Conservation (phyloP, 2,888 invertebrate genomes). For the Halictus ligatus region DNA sequence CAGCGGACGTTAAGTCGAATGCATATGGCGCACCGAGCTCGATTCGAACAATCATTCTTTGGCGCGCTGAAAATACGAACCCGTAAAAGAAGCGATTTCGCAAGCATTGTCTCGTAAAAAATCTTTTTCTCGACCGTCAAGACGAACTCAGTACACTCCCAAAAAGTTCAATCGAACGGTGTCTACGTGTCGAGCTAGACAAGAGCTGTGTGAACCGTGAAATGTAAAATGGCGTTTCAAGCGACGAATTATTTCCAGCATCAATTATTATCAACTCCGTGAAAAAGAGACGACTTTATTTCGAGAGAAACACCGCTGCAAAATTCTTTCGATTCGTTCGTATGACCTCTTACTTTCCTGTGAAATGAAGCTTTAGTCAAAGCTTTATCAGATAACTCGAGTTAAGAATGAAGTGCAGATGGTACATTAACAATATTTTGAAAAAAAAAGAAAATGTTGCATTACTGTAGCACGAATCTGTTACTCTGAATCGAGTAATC, state of each 20-base stretch:
- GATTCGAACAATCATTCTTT: neutral
- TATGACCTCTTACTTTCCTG: neutral
- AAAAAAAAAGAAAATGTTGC: no score
- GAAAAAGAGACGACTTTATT: neutral
- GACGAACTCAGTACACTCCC: neutral
- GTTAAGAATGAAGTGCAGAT: no score
- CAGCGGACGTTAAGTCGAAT: neutral
- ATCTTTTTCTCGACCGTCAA: neutral
- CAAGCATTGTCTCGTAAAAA: neutral
- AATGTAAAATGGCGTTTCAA: neutral
- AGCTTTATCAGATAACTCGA: neutral
- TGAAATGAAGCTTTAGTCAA: no score
- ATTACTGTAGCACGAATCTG: no score
- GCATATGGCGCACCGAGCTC: neutral
- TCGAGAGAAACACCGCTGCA: neutral
- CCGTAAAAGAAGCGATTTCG: neutral
- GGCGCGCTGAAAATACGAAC: fast-evolving
- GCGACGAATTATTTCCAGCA: neutral
- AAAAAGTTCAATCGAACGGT: neutral
- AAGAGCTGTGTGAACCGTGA: neutral
- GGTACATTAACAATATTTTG: no score
- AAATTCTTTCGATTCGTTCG: no score
- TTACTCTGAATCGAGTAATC: neutral
- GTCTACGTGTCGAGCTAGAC: conserved; percentile 3
- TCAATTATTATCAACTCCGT: neutral